Base-by-base conservation (phyloP, 2,888 invertebrate genomes). In the Rhamnusium bicolor region DNA sequence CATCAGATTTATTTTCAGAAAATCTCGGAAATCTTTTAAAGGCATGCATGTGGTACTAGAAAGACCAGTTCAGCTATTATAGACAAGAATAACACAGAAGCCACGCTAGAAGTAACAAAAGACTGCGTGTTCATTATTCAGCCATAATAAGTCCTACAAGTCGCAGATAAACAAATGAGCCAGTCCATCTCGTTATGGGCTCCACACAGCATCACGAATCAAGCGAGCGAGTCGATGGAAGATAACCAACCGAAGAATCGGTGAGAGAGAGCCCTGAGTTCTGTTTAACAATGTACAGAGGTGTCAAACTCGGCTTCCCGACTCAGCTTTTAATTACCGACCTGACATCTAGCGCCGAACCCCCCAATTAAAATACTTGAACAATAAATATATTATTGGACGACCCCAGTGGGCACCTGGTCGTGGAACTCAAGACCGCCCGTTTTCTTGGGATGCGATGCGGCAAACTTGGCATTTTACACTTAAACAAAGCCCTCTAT, bases 251-350 rank as follows among this genome's bases (percentile, higher is more conserved):
- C 82, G 71, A 66, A 67, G 69, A 69, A 71, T 63, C 65, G 47
- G 69, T 62, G 65, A 66, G 60, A 69, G 71, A 74, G 76, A 69
- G 65, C 70, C 56, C 19, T 10, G 67, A 67, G 67, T 51, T 46
- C 67, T 67, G 67, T 73, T 74, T 87, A 87, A 87, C 87, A 87
- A 87, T 86, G 87, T 86, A 87, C 85, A 81, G 84, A 88, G 88
- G 88, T 88, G 88, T 88, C 87, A 87, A 86, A 87, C 84, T 81
- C 83, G 84, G 86, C 86, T 87, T 86, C 87, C 85, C 86, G 84
- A 83, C 84, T 84, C 84, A 85, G 77, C 86, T 87, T 87, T 88
- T 88, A 88, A 88, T 88, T 88, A 87, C 86, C 84, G 80, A 82
- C 82, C 86, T 86, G 86, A 86, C 87, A 86, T 87, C 85, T 85